Conservation (phyloP, 2,888 invertebrate genomes). For the Lottia gigantea region DNA sequence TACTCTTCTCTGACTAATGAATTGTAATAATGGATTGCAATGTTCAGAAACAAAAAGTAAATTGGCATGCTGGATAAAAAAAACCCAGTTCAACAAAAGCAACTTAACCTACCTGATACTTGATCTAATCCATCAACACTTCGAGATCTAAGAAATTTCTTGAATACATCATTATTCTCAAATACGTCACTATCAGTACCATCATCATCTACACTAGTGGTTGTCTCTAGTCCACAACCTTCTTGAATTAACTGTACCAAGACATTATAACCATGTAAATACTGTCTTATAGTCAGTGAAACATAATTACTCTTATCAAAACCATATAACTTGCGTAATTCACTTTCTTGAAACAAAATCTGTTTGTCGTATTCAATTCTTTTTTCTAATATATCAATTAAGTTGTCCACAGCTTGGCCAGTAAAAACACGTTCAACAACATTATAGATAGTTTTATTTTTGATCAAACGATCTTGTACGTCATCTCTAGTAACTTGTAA, state of each 20-base stretch:
- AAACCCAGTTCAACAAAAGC: too few species aligned
- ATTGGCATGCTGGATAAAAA: too few species aligned
- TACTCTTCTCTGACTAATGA: too few species aligned
- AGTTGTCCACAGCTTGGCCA: conserved; percentile 82
- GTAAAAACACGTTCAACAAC: conserved; percentile 79
- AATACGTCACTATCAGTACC: background rate
- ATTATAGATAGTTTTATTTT: conserved; percentile 87
- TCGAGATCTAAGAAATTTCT: background rate
- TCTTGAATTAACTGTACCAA: conserved; percentile 39
- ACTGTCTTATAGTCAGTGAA: conserved; percentile 45
- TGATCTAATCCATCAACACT: conserved; percentile 1
- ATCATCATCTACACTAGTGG: conserved; percentile 31
- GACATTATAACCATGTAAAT: conserved; percentile 47
- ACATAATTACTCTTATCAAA: conserved; percentile 33
- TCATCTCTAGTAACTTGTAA: conserved; percentile 85
- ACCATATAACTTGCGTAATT: conserved; percentile 71
- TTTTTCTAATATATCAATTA: conserved; percentile 78
- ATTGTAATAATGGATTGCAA: too few species aligned
- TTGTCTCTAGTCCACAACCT: conserved; percentile 32
- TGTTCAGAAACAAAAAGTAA: too few species aligned
- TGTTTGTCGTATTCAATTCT: conserved; percentile 93
- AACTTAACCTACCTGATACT: background rate
- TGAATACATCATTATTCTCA: conserved; percentile 8
- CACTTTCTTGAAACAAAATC: conserved; percentile 78
- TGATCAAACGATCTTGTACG: conserved; percentile 89